Conservation (phyloP, 2,113 vertebrate genomes). For the Carollia perspicillata region DNA sequence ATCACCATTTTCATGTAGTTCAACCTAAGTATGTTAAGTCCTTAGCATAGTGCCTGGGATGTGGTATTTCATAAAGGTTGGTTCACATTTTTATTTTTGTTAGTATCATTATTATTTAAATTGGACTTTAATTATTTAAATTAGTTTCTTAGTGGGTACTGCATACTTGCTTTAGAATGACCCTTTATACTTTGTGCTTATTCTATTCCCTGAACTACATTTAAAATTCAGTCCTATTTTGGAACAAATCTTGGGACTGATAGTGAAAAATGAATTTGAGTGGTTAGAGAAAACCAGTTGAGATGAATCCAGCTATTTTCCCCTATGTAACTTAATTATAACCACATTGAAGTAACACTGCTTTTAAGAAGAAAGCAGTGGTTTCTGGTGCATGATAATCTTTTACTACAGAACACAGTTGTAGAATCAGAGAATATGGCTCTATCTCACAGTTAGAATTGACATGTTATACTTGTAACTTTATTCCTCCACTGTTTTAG, state of each 20-base stretch:
- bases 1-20: background rate
- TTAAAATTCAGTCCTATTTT: conserved; percentile 32
- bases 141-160: background rate
- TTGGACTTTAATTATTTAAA: background rate
- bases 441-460: background rate
- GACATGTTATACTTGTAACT: conserved; percentile 1
- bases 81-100: conserved; percentile 16
- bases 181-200: background rate
- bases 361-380: conserved; percentile 32
- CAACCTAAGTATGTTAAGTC: background rate
- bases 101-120: conserved; percentile 33
- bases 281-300: background rate
- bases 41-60: background rate
- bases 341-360: background rate
- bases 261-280: conserved; percentile 38
- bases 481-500: conserved; percentile 1
- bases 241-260: background rate
- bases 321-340: conserved; percentile 16
- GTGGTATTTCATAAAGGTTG: background rate
- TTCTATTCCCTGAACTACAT: background rate
- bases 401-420: background rate
- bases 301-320: background rate
- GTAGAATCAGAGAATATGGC: background rate
- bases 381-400: background rate
- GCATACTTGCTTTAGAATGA: background rate